Base-by-base conservation (phyloP, 2,797 vertebrate genomes). In the Heliangelus exortis region DNA sequence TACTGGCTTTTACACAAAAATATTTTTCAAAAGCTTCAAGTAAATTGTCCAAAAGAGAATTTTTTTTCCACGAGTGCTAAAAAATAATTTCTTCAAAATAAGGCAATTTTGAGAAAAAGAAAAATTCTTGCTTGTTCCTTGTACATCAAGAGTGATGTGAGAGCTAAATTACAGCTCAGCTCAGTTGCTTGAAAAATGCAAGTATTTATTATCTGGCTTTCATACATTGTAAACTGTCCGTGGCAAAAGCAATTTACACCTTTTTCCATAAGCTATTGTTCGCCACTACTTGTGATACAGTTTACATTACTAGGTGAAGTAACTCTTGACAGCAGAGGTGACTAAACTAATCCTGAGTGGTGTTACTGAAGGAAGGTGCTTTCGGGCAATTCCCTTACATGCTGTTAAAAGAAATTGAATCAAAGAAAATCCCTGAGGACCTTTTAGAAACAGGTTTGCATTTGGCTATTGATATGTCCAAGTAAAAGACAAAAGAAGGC, bases 321-420 rank as follows among this genome's bases (percentile, higher is more conserved):
- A 74, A 75, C 20, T 72, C 31, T 90, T 90, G 51, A 47, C 25
- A 86, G 72, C 25, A 78, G 66, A 82, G 20, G 21, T 43, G 28
- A 81, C 76, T 91, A 75, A 92, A 85, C 12, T 74, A 84, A 61
- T 58, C 21, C 43, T 76, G 58, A 68, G 13, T 62, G 19, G 9
- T 76, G 17, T 93, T 69, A 90, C 34, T 41, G 45, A 93, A 53
- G 25, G 41, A 92, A 89, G 62, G 13, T 71, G 26, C 18, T 91
- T 59, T 82, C 16, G 53, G 71, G 54, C 43, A 66, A 88, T 93
- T 95, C 48, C 16, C 43, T 87, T 87, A 86, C 59, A 87, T 5
- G 20, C 7, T 84, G 72, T 87, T 87, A 71, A 54, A 94, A 55
- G 43, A 93, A 92, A 91, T 34, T 66, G 53, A 87, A 90, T 88